Base-by-base conservation (phyloP, 2,888 invertebrate genomes). In the Cerceris ruficornis region DNA sequence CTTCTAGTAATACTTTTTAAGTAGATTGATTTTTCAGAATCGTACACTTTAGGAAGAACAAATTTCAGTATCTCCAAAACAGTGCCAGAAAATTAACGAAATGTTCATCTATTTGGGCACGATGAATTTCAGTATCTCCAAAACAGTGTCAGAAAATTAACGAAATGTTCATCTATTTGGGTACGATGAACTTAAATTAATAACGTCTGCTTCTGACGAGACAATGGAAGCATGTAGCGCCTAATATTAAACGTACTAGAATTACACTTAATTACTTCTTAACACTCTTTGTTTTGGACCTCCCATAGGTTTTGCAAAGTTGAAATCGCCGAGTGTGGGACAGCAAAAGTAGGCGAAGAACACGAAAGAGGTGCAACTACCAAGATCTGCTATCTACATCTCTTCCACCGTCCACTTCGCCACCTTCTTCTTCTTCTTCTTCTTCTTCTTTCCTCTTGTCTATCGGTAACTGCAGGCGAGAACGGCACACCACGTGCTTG, bases 351-450 rank as follows among this genome's bases (percentile, higher is more conserved):
- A 69, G 72, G 76, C 65, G 77, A 72, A 71, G 67, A 69, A 80
- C 70, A 70, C 72, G 74, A 75, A 75, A 71, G 77, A 85, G 82
- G 82, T 69, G 73, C 80, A 77, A 79, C 78, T 75, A 78, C 85
- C 70, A 82, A 86, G 88, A 88, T 88, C 86, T 72, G 76, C 83
- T 88, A 88, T 88, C 88, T 81, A 80, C 67, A 80, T 73, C 75
- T 70, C 68, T 68, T 71, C 73, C 73, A 73, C 78, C 83, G 82
- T 78, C 62, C 17, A 50, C 71, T 58, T 46, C 57, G 15, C 64
- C 60, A 13, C 57, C 55, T 17, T 58, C 60, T 58, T 74, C 77
- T 69, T 59, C 75, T 61, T 50, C 72, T 60, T 74, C 58, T 58
- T 73, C 73, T 68, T 74, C 68, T 68, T 50, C 69, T 50, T 74